Evolutionary conservation across 53 echinoderm and acorn worm species (phyloP), one percentile per base, ranked within the genome.

Genomic region (Astropecten irregularis): DNA sequence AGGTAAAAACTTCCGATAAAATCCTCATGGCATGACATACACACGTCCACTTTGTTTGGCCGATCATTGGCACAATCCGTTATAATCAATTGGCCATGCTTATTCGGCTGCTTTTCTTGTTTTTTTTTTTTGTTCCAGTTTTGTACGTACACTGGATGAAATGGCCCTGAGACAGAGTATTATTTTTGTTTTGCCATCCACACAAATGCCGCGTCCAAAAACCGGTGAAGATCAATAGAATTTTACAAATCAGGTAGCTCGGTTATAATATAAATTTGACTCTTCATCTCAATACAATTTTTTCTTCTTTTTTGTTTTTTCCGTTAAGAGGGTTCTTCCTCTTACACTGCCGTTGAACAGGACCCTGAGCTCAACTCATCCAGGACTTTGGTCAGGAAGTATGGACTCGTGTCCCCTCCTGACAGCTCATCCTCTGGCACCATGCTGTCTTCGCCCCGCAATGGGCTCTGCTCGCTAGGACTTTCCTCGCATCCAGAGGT

Each of bases 341-440:
- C 59, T 55, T 74, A 54, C 37, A 67, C 82, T 13, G 66, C 30
- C 40, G 66, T 56, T 19, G 74, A 68, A 20, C 51, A 40, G 19
- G 60, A 48, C 31, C 51, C 60, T 39, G 63, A 62, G 79, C 82
- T 88, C 16, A 88, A 42, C 49, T 82, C 71, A 27, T 88, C 88
- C 57, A 88, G 56, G 36, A 82, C 88, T 18, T 59, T 68, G 52
- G 69, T 71, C n/a, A 88, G 88, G 60, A 88, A 88, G 42, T 88
- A 52, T 0, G 88, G 82, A 47, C 88, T 88, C 20, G 88, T 88
- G 71, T 88, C 88, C 19, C 71, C 58, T 16, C 71, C 62, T 2
- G 25, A 27, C 40, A 18, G 6, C 57, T 18, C n/a, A 54, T 42
- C 42, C 6, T 6, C 42, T 6, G 42, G 6, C 11, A 11, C 42